Percentiles rank a stretch among this genome's conserved stretches.
Conservation (phyloP, 1,140 invertebrate species). For the Arion vulgaris region DNA sequence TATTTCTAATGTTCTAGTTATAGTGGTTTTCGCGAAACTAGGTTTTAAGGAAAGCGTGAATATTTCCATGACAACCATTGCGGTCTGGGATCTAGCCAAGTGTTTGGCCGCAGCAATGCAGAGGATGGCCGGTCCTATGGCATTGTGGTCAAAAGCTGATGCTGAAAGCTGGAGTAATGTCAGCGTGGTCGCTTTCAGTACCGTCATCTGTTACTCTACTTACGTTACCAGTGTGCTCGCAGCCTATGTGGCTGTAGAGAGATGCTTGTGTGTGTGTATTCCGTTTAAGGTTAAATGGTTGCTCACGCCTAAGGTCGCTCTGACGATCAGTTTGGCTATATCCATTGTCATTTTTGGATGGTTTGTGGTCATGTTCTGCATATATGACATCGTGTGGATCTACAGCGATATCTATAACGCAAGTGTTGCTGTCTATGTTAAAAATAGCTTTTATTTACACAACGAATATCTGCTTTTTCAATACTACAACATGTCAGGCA, state of each 20-base stretch:
- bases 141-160: background rate
- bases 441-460: constrained; percentile 11
- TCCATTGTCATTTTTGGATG: constrained; percentile 26
- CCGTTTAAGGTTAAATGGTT: constrained; percentile 26
- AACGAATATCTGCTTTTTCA: background rate
- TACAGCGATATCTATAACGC: background rate
- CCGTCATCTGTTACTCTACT: constrained; percentile 15
- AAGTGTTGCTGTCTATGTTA: background rate
- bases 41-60: constrained; percentile 27
- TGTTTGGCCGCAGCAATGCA: constrained; percentile 7
- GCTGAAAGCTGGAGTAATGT: constrained; percentile 24
- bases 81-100: constrained; percentile 24
- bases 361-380: constrained; percentile 18
- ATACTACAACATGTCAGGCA: constrained; percentile 29
- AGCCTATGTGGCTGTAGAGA: constrained; percentile 28
- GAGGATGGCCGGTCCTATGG: constrained; percentile 11
- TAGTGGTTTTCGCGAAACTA: constrained; percentile 25
- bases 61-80: constrained; percentile 29
- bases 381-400: constrained; percentile 28
- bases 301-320: constrained; percentile 21
- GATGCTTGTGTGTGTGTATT: constrained; percentile 26
- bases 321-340: background rate
- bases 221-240: constrained; percentile 31
- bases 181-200: background rate
- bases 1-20: constrained; percentile 17